Evolutionary conservation across 2,113 vertebrate genomes (phyloP).

Genomic region (Pantherophis guttatus): DNA sequence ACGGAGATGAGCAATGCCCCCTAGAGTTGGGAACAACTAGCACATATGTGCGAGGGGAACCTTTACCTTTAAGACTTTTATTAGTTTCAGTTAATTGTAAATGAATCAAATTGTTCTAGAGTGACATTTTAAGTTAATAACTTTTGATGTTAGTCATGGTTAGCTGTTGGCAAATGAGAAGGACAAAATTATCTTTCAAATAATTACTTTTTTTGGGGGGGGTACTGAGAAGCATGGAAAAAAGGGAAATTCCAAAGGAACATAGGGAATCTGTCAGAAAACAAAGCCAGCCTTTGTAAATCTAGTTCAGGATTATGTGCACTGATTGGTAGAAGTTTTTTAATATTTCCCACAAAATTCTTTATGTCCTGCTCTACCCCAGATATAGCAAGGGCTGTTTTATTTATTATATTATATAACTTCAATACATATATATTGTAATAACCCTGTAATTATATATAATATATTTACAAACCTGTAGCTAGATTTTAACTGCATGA

Average conservation of each 20-base stretch:
- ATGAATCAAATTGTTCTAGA: neutral
- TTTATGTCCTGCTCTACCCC: neutral
- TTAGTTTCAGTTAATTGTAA: neutral
- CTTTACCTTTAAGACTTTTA: neutral
- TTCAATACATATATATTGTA: neutral
- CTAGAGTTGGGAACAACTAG: too few relatives aligned
- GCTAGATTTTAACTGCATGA: neutral
- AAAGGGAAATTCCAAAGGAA: neutral
- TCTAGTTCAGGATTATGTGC: neutral
- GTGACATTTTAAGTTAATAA: neutral
- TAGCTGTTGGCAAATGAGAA: neutral
- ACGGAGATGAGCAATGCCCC: too few relatives aligned
- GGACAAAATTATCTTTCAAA: neutral
- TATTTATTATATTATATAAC: neutral
- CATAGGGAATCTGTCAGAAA: neutral
- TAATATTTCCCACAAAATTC: neutral
- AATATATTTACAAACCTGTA: neutral
- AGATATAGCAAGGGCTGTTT: neutral
- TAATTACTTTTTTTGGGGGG: neutral
- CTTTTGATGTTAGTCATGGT: neutral
- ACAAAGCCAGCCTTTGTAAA: neutral
- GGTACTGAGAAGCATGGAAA: neutral
- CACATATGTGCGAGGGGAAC: too few relatives aligned
- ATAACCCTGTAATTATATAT: neutral
- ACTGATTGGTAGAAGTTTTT: neutral